Evolutionary conservation across 2,797 vertebrate species (phyloP), one percentile per base, ranked within the genome.

Genomic region (Arrhamphus sclerolepis): DNA sequence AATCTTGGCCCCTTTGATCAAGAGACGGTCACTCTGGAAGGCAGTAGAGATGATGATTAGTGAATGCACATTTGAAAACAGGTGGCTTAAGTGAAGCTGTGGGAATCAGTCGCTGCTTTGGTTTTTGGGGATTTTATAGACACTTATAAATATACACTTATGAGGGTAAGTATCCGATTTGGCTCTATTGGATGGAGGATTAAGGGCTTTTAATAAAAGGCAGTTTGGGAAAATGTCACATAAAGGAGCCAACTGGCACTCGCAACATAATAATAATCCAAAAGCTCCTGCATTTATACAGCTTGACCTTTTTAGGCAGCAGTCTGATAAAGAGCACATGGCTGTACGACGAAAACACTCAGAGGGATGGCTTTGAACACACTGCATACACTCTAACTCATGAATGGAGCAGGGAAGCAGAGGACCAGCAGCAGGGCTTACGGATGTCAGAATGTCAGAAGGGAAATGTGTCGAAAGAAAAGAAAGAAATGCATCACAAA

Each of bases 1-100:
- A 18, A 99, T 98, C 93, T 97, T 98, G 6, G 94, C 97, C 31
- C 97, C 97, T 92, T 98, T 99, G 91, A 99, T 96, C 86, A 99
- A 86, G 62, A 99, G 95, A 69, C 97, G 96, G 77, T 99, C 97
- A 1, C 97, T 98, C 97, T 99, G 92, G 52, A 78, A 68, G 55
- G 60, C 31, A 60, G 20, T 4, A 75, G 75, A 22, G 51, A 38
- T 60, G 44, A 75, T 1, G 34, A 78, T 75, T 5, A 52, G 46
- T 39, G 3, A 9, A 21, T 44, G 34, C 17, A 52, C 11, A 7
- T 52, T 21, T 17, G 11, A 38, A 8, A 21, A 52, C 1, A 14
- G 7, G 4, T 22, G 16, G 1, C 13, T 7, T 14, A n/a, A n/a
- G n/a, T n/a, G n/a, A n/a, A n/a, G n/a, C n/a, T n/a, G n/a, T n/a